Evolutionary conservation across 1,140 invertebrate genomes (phyloP).

Genomic region (Anthonomus grandis): DNA sequence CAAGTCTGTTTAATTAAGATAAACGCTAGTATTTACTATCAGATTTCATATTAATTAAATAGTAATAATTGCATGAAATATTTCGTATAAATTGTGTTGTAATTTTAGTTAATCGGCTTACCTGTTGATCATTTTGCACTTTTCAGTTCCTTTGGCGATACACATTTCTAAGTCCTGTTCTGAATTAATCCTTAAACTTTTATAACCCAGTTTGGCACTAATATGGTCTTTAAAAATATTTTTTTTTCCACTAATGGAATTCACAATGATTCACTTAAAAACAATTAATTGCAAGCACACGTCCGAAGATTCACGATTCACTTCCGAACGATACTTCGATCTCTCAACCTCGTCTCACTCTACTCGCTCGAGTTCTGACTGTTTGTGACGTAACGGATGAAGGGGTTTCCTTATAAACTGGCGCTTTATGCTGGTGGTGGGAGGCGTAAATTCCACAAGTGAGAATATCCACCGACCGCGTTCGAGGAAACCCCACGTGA

Average conservation of each 20-base stretch:
- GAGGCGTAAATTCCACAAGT: constrained; percentile 18
- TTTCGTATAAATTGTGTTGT: no score
- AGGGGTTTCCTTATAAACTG: not conserved
- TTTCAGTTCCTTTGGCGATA: constrained; percentile 34
- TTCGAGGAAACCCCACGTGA: constrained; percentile 18
- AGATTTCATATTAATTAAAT: not conserved
- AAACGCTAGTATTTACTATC: not conserved
- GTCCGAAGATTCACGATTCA: not conserved
- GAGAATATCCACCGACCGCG: constrained; percentile 7
- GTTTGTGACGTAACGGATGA: constrained; percentile 16
- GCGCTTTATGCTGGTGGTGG: constrained; percentile 1
- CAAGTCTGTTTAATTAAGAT: not conserved
- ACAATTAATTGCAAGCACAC: not conserved
- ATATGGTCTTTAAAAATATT: not conserved
- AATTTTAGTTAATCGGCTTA: no score
- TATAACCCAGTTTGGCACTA: constrained; percentile 13
- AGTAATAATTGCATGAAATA: not conserved
- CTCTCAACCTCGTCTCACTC: not conserved
- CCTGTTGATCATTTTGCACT: constrained; percentile 44
- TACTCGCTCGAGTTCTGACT: not conserved
- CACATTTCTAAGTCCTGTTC: constrained; percentile 29
- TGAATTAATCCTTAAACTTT: constrained; percentile 3
- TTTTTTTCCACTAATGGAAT: not conserved
- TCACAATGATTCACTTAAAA: not conserved
- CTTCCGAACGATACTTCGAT: not conserved